These are phyloP conservation scores for Zaprionus ornatus DNA, from an alignment of 1,140 invertebrate species.

Conservation along the genomic window DNA sequence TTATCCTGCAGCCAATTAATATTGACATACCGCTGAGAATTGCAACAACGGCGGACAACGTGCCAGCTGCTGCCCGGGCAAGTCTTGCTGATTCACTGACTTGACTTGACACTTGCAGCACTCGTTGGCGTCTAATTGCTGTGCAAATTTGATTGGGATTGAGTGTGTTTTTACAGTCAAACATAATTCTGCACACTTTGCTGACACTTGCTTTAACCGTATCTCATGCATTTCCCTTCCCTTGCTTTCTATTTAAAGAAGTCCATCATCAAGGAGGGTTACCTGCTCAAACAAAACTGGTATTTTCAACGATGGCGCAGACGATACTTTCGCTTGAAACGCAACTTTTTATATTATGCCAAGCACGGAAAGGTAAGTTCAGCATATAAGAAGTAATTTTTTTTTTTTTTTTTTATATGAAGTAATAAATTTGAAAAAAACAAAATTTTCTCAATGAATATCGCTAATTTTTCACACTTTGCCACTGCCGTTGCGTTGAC, in stretches of 20 bases:
- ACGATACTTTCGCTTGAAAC: constrained; percentile 92
- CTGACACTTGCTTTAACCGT: constrained; percentile 29
- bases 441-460: neutral
- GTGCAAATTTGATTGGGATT: constrained; percentile 20
- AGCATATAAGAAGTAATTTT: neutral
- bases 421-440: neutral
- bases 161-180: constrained; percentile 12
- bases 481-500: neutral
- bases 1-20: constrained; percentile 73
- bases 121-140: constrained; percentile 38
- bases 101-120: constrained; percentile 17
- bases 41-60: constrained; percentile 45
- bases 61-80: neutral
- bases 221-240: constrained; percentile 4
- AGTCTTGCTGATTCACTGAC: constrained; percentile 22
- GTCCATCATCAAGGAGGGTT: constrained; percentile 92
- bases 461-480: neutral
- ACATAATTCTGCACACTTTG: neutral
- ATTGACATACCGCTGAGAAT: constrained; percentile 57
- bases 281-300: constrained; percentile 93
- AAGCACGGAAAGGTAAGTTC: constrained; percentile 91
- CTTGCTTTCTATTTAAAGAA: constrained; percentile 29
- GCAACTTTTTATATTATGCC: constrained; percentile 91
- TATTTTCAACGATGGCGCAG: constrained; percentile 93
- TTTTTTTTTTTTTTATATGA: too few relatives aligned